phyloP scores from a whole-genome alignment of 2,113 vertebrate genomes.

The Megaceryle maxima region DNA sequence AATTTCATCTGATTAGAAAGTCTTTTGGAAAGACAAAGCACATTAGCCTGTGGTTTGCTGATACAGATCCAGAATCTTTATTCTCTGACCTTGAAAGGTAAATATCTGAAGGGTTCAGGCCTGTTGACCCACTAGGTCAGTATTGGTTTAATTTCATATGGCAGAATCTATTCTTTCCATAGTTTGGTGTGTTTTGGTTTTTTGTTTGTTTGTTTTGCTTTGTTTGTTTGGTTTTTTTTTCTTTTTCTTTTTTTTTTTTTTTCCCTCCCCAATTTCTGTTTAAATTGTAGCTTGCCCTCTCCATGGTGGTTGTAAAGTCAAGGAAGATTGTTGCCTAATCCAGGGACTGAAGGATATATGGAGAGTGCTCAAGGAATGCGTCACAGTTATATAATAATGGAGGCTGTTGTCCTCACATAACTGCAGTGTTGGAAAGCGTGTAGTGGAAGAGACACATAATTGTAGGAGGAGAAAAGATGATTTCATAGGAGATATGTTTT shows the following conservation, averaged over 20 bases:
- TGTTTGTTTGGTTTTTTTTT: too few relatives aligned
- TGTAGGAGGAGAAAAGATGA: background rate
- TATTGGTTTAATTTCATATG: background rate
- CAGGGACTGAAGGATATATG: background rate
- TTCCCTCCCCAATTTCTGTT: background rate
- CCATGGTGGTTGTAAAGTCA: background rate
- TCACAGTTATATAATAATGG: constrained; percentile 21
- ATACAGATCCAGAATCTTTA: background rate
- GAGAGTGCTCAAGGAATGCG: background rate
- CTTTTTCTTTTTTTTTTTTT: too few relatives aligned
- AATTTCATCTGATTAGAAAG: background rate
- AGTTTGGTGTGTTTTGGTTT: background rate
- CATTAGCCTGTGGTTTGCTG: background rate
- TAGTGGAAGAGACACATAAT: background rate
- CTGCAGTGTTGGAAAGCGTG: background rate
- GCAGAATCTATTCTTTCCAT: background rate
- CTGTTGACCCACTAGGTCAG: background rate
- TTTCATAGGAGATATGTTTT: background rate
- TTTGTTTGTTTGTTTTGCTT: too few relatives aligned
- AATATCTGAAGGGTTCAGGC: background rate
- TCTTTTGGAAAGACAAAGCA: background rate
- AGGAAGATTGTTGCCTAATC: background rate
- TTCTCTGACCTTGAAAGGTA: background rate
- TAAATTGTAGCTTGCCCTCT: background rate
- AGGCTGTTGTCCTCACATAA: constrained; percentile 4